Percentiles rank a stretch among this genome's conserved stretches.
Evolutionary conservation across 2,797 vertebrate species (phyloP).

Genomic region (Setipinna tenuifilis): DNA sequence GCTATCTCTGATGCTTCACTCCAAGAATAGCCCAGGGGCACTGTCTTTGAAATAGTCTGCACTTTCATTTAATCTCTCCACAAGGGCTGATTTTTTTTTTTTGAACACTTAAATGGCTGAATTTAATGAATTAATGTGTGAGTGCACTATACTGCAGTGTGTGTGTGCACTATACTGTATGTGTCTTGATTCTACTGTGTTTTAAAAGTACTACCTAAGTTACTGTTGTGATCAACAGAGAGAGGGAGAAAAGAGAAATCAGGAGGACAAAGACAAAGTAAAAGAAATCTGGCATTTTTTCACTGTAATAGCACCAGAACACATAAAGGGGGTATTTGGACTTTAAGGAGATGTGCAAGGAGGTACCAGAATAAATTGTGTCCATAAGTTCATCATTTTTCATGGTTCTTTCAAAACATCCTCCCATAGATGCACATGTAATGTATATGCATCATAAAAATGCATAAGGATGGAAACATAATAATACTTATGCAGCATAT

Average conservation of each 20-base stretch:
- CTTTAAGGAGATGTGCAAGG: not conserved
- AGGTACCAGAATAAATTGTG: not conserved
- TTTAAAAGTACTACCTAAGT: not conserved
- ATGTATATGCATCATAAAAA: no score
- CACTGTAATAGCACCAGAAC: not conserved
- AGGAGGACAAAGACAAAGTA: not conserved
- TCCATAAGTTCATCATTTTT: no score
- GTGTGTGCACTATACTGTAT: no score
- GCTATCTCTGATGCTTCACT: conserved; percentile 37
- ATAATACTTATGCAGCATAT: no score
- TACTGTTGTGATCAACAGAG: not conserved
- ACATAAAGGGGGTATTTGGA: no score
- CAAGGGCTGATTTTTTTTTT: conserved; percentile 29
- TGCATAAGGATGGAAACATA: no score
- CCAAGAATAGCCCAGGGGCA: conserved; percentile 16
- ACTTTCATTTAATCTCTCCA: conserved; percentile 44
- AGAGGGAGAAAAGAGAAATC: not conserved
- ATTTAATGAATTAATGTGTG: conserved; percentile 28
- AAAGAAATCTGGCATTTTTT: not conserved
- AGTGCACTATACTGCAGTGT: no score
- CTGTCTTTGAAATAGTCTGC: conserved; percentile 12
- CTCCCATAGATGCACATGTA: no score
- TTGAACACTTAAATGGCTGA: conserved; percentile 32
- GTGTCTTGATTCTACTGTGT: no score
- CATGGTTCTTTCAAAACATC: not conserved